A percentile compares a stretch with the other conserved stretches of the same genome.
Evolutionary conservation across 2,888 invertebrate species (phyloP).

Genomic region (Euplexia lucipara): DNA sequence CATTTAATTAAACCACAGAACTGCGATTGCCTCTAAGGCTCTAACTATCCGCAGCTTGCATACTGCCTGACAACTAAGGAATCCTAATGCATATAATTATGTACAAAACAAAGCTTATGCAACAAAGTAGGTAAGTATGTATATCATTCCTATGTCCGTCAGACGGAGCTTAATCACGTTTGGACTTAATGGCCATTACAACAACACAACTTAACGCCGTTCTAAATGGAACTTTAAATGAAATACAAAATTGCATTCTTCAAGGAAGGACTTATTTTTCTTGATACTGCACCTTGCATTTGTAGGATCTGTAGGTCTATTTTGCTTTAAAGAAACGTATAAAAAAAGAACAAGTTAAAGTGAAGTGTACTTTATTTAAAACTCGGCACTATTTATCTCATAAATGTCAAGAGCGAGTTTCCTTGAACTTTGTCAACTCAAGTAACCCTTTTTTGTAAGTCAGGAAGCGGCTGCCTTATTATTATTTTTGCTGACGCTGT

Average conservation of each 20-base stretch:
- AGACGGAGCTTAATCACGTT: constrained; percentile 45
- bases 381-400: constrained; percentile 19
- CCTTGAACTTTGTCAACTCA: constrained; percentile 51
- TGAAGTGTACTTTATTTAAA: background rate
- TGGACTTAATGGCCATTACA: constrained; percentile 23
- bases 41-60: background rate
- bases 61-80: background rate
- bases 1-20: no score
- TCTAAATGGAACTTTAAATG: constrained; percentile 26
- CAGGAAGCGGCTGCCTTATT: constrained; percentile 43
- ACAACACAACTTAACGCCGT: constrained; percentile 23
- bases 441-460: constrained; percentile 35
- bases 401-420: constrained; percentile 38
- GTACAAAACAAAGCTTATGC: constrained; percentile 12
- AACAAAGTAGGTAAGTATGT: no score
- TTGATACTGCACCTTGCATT: constrained; percentile 4
- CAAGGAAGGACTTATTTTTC: constrained; percentile 42
- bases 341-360: background rate
- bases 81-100: constrained; percentile 33
- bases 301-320: background rate
- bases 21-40: no score
- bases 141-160: constrained; percentile 37
- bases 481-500: background rate
- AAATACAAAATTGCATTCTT: constrained; percentile 23
- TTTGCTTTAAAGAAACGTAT: background rate